Evolutionary conservation across 2,888 invertebrate genomes (phyloP).

Genomic region (Lepidochrysops patricia): DNA sequence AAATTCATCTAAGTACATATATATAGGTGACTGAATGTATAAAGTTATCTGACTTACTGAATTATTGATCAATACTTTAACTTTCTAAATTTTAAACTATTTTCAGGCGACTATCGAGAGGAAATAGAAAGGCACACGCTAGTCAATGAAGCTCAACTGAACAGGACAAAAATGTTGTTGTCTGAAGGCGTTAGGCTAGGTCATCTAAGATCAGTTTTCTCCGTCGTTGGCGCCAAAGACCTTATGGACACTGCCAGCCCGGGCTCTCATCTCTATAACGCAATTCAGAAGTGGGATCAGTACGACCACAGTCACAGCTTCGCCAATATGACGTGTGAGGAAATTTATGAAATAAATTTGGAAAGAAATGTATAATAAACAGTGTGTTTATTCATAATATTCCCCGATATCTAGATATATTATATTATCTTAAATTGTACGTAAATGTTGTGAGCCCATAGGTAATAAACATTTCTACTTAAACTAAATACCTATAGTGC

Average conservation of each 20-base stretch:
- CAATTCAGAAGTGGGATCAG: conserved; percentile 31
- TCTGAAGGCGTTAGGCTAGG: conserved; percentile 36
- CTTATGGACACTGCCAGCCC: conserved; percentile 36
- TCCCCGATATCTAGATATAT: too few relatives aligned
- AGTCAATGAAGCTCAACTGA: conserved; percentile 36
- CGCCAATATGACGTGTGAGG: neutral
- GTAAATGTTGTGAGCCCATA: too few relatives aligned
- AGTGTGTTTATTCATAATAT: neutral
- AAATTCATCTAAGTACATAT: neutral
- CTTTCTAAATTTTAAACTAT: neutral
- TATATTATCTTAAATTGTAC: too few relatives aligned
- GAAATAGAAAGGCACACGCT: conserved; percentile 28
- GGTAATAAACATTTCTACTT: too few relatives aligned
- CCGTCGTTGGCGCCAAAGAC: conserved; percentile 41
- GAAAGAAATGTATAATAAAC: neutral
- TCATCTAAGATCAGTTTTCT: conserved; percentile 35
- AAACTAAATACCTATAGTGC: too few relatives aligned
- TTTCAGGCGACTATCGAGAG: conserved; percentile 50
- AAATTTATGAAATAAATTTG: conserved; percentile 4
- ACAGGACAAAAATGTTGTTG: conserved; percentile 36
- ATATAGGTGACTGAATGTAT: too few relatives aligned
- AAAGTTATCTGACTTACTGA: too few relatives aligned
- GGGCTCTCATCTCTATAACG: conserved; percentile 39
- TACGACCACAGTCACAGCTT: conserved; percentile 1
- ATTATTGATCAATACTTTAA: too few relatives aligned